These are phyloP conservation scores for Piprites chloris DNA, from an alignment of 2,113 vertebrate species.

Conservation along the genomic window DNA sequence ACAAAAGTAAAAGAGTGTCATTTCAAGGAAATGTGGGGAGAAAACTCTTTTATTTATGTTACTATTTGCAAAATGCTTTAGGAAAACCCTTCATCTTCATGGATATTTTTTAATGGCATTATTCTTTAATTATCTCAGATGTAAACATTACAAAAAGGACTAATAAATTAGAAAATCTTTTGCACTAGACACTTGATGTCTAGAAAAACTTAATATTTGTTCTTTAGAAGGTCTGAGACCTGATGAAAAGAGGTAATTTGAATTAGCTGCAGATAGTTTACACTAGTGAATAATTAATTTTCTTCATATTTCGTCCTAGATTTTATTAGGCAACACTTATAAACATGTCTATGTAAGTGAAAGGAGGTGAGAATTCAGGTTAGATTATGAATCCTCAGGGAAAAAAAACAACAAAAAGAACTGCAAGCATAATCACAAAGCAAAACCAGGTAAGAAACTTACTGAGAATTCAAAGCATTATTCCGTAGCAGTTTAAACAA, in stretches of 20 bases:
- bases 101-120: not conserved
- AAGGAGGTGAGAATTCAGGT: not conserved
- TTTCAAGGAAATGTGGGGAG: not conserved
- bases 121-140: conserved; percentile 9
- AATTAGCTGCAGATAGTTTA: conserved; percentile 26
- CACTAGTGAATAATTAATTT: conserved; percentile 33
- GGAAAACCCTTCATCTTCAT: not conserved
- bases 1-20: not conserved
- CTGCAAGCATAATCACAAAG: not conserved
- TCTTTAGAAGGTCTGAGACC: not conserved
- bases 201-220: conserved; percentile 22
- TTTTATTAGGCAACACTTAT: conserved; percentile 28
- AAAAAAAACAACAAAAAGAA: not conserved
- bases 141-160: not conserved
- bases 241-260: conserved; percentile 23
- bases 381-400: not conserved
- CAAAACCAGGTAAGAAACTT: not conserved
- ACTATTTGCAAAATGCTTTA: not conserved
- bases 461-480: not conserved
- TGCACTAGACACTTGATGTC: not conserved
- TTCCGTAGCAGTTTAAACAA: not conserved
- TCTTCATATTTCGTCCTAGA: conserved; percentile 26
- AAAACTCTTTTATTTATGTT: not conserved
- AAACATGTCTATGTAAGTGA: not conserved
- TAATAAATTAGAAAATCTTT: conserved; percentile 43